Conservation (phyloP, 1,140 invertebrate genomes). For the Platorchestia sp. region DNA sequence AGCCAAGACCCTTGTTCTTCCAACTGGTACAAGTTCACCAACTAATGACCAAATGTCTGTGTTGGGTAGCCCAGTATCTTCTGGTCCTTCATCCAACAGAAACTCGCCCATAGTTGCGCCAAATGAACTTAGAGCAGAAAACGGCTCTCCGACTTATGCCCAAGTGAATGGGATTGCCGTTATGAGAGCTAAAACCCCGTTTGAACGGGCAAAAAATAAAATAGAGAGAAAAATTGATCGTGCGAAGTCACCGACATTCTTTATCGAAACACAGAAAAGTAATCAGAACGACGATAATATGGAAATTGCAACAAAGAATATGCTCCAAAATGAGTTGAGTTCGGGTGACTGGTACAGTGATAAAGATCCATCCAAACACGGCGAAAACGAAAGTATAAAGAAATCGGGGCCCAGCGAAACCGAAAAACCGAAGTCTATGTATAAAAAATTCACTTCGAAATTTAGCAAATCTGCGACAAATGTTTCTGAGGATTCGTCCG, state of each 20-base stretch:
- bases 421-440: conserved; percentile 67
- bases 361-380: conserved; percentile 9
- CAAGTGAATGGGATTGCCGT: not conserved
- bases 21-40: not conserved
- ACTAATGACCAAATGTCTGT: not conserved
- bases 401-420: conserved; percentile 60
- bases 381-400: conserved; percentile 59
- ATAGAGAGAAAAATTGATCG: conserved; percentile 58
- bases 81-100: not conserved
- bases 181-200: conserved; percentile 60
- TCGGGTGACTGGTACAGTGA: conserved; percentile 21
- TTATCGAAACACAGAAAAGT: not conserved
- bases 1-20: not conserved
- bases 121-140: not conserved
- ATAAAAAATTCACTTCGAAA: conserved; percentile 64
- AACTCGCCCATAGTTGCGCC: conserved; percentile 24
- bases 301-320: conserved; percentile 21
- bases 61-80: not conserved
- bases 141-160: not conserved
- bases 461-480: conserved; percentile 65
- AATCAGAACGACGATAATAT: conserved; percentile 12
- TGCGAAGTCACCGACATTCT: conserved; percentile 57
- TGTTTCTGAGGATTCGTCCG: conserved; percentile 58
- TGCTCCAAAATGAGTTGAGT: conserved; percentile 14
- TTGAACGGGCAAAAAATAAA: conserved; percentile 58